A percentile compares a stretch with the other conserved stretches of the same genome.
phyloP scores from a whole-genome alignment of 2,113 vertebrate genomes.

The Nothoprocta perdicaria region DNA sequence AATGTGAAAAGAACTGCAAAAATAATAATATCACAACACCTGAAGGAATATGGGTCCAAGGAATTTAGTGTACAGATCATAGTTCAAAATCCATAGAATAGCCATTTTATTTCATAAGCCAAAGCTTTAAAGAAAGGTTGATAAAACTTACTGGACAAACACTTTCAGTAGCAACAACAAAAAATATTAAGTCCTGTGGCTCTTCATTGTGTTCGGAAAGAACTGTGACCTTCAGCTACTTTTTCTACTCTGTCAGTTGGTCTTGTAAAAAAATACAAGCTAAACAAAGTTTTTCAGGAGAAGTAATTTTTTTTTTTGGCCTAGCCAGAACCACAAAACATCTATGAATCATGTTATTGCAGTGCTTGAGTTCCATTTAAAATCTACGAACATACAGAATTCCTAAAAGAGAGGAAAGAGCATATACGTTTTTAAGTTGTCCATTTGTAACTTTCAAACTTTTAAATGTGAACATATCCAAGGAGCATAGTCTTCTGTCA shows the following conservation, averaged over 20 bases:
- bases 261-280: background rate
- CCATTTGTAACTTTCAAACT: background rate
- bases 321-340: background rate
- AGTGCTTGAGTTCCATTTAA: background rate
- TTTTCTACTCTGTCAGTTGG: background rate
- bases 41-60: background rate
- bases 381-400: background rate
- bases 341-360: background rate
- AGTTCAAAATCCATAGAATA: background rate
- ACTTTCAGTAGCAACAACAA: background rate
- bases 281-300: background rate
- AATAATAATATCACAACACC: background rate
- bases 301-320: background rate
- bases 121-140: background rate
- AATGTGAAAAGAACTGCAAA: background rate
- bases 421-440: background rate
- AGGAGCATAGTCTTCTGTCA: background rate
- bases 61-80: background rate
- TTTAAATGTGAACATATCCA: background rate
- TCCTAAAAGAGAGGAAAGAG: background rate
- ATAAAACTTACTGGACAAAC: background rate
- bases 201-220: background rate
- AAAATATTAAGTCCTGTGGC: background rate
- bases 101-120: background rate
- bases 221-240: background rate